Evolutionary conservation across 2,888 invertebrate species (phyloP), one percentile per base, ranked within the genome.

Genomic region (Caenorhabditis parvicauda): DNA sequence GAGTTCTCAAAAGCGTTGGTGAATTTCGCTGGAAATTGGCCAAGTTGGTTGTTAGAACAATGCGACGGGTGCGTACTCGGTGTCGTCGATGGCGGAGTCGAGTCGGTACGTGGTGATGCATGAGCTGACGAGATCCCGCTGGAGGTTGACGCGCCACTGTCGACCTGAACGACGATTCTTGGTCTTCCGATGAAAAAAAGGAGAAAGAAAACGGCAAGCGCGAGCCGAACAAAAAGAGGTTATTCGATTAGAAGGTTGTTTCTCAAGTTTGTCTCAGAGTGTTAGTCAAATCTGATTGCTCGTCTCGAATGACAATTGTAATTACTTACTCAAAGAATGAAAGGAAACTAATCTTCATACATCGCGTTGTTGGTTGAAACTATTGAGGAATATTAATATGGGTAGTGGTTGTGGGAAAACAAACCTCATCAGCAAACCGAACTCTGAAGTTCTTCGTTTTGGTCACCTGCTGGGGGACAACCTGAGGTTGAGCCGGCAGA

Each of bases 341-440:
- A 39, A 39, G 6, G n/a, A 39, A 39, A n/a, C 39, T 14, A n/a
- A n/a, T 39, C 39, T 5, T 39, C n/a, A 39, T 9, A 39, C n/a
- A 5, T n/a, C 19, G n/a, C 39, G n/a, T 39, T 39, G 6, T 39
- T 9, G 39, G 7, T 14, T 5, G 5, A 39, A 39, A 39, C 7
- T 38, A 49, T 12, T 7, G 3, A 21, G n/a, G 19, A 14, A 14
- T 14, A 44, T 39, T 5, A 3, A 21, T 28, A 42, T 7, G 35
- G 9, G 21, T 27, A 22, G 48, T 45, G 48, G 3, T 25, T 6
- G 5, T 4, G 5, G 14, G 37, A 43, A 53, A 49, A 46, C 50
- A 29, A 35, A 72, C 72, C 54, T 74, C 67, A 61, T 74, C 74
- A 25, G 74, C 74, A 54, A 74, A 74, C 41, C 74, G 53, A 24